Evolutionary conservation across 2,797 vertebrate genomes (phyloP).

Genomic region (Rhinoraja longicauda): DNA sequence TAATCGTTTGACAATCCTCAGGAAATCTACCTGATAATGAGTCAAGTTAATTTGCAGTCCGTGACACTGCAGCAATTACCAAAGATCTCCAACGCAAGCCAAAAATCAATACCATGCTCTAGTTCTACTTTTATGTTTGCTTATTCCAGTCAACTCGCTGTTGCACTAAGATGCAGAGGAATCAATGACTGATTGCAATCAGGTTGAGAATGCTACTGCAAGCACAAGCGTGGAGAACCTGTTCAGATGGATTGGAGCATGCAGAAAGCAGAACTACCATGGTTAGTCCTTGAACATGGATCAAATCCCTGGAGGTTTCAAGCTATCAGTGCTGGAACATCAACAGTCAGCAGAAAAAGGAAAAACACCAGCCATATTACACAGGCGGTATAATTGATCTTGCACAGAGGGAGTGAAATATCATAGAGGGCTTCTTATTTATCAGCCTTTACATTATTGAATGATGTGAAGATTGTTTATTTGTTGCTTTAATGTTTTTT

Average conservation of each 20-base stretch:
- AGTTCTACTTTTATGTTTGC: slow-evolving; percentile 28
- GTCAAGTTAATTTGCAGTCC: slow-evolving; percentile 51
- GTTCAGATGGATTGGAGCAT: background rate
- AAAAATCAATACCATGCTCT: slow-evolving; percentile 14
- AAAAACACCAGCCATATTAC: background rate
- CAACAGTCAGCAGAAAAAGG: background rate
- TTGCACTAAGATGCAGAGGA: background rate
- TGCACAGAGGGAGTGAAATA: background rate
- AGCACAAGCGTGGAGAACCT: background rate
- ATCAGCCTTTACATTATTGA: background rate
- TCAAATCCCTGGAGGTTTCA: background rate
- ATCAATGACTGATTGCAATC: background rate
- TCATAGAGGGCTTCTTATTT: background rate
- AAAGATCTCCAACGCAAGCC: slow-evolving; percentile 29
- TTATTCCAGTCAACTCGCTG: slow-evolving; percentile 22
- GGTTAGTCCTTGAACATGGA: background rate
- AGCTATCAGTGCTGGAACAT: background rate
- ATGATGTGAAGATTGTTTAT: background rate
- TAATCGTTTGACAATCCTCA: slow-evolving; percentile 55
- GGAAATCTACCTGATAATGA: slow-evolving; percentile 54
- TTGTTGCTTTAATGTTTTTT: background rate
- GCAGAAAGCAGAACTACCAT: too few relatives aligned
- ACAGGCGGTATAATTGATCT: background rate
- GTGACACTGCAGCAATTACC: slow-evolving; percentile 45
- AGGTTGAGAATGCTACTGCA: background rate